These are phyloP conservation scores for Zosterops japonicus DNA, from an alignment of 2,113 vertebrate genomes.

Conservation along the genomic window DNA sequence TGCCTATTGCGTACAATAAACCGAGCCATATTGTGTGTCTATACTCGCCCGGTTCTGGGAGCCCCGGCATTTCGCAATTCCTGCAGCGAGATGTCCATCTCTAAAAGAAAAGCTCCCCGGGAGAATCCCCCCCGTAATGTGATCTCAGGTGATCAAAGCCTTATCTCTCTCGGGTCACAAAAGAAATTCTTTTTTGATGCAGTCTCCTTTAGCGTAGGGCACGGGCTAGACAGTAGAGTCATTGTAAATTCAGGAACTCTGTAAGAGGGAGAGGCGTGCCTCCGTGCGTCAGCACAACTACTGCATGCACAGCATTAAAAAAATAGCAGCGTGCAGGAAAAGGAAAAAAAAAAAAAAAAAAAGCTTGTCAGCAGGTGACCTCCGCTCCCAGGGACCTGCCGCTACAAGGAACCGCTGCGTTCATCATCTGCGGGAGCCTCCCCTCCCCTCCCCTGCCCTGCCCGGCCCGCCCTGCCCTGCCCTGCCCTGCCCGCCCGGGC, in stretches of 20 bases:
- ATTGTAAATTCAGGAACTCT: constrained; percentile 65
- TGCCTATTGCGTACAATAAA: constrained; percentile 42
- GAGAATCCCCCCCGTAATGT: not conserved
- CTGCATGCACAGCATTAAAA: constrained; percentile 59
- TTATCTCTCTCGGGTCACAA: constrained; percentile 29
- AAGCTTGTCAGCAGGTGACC: constrained; percentile 55
- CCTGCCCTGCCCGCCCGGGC: not conserved
- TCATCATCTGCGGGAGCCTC: constrained; percentile 36
- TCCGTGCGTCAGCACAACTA: constrained; percentile 65
- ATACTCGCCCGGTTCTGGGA: constrained; percentile 52
- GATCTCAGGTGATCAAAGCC: constrained; percentile 18
- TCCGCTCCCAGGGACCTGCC: constrained; percentile 43
- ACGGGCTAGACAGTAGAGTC: constrained; percentile 50
- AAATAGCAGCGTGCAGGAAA: constrained; percentile 54
- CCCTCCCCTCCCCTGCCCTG: not conserved
- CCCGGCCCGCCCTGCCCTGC: not conserved
- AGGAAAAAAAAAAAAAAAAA: not conserved
- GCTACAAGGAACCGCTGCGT: constrained; percentile 56
- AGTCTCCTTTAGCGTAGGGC: constrained; percentile 72
- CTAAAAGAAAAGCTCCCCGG: not conserved
- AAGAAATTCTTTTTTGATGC: constrained; percentile 20
- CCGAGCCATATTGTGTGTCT: constrained; percentile 63
- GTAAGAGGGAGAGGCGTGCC: constrained; percentile 49
- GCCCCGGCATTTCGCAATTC: constrained; percentile 41
- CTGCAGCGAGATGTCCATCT: constrained; percentile 47